Conservation (phyloP, 2,888 invertebrate species). For the Sylvicola cinctus region DNA sequence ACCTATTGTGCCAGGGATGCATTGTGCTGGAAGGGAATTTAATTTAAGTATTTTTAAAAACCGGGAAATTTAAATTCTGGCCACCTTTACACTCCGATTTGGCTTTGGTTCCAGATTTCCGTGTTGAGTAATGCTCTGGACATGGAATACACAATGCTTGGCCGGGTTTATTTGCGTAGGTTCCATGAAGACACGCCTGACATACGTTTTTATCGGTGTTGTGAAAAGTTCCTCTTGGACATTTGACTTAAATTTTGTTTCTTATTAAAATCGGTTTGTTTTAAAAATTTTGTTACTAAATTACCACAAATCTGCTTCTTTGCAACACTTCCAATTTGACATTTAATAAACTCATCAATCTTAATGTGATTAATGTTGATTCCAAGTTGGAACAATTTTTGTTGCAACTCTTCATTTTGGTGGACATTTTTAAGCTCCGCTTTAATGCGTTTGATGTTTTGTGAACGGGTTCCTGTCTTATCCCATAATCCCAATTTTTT, state of each 20-base stretch:
- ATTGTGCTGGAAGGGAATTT: constrained; percentile 25
- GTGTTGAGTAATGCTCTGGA: constrained; percentile 34
- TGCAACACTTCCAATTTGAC: constrained; percentile 31
- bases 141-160: constrained; percentile 33
- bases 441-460: constrained; percentile 13
- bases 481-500: constrained; percentile 15
- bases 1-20: constrained; percentile 31
- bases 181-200: constrained; percentile 34
- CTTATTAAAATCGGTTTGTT: constrained; percentile 1
- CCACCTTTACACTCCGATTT: constrained; percentile 35
- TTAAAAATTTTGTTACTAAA: constrained; percentile 8
- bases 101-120: constrained; percentile 25
- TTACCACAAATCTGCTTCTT: constrained; percentile 34
- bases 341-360: constrained; percentile 16
- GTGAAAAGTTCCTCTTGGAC: constrained; percentile 42
- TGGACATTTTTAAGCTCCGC: constrained; percentile 10
- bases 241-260: constrained; percentile 29
- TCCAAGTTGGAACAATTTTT: constrained; percentile 9
- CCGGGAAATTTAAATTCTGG: constrained; percentile 2
- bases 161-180: constrained; percentile 34
- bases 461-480: constrained; percentile 14
- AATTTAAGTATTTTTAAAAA: not conserved
- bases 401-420: constrained; percentile 10
- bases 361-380: constrained; percentile 12
- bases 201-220: constrained; percentile 31